Evolutionary conservation across 1,140 invertebrate species (phyloP), one percentile per base, ranked within the genome.

Genomic region (Ips typographus): DNA sequence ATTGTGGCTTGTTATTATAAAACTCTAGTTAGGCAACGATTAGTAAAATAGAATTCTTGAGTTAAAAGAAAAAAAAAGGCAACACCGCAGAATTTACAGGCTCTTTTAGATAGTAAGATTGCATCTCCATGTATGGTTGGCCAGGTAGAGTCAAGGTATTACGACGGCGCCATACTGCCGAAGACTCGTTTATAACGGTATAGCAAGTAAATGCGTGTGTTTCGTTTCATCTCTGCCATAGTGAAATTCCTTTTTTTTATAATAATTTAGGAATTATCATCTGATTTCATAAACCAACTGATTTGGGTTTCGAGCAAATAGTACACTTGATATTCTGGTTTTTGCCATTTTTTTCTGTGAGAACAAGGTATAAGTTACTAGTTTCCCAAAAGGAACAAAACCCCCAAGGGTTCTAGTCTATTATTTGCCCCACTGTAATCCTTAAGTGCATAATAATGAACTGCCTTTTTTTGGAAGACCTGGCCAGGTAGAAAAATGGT

Each of bases 21-120:
- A 22, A 22, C 22, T 22, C 22, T 22, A 22, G 22, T 22, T 22
- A 22, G 22, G 22, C 22, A 22, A 22, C 22, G 22, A 22, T 22
- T 22, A 22, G 22, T 22, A 22, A 22, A 22, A 22, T 22, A 22
- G 22, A 22, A 22, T 22, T 22, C 22, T 22, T 22, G 22, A 22
- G 22, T 22, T 22, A 22, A 22, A 22, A 22, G 0, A 22, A 22
- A 22, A 22, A 22, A 40, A 62, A 62, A 39, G 49, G n/a, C 55
- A 65, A 67, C 58, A 67, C 40, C 56, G 64, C 41, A 43, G 64
- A 56, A 57, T 57, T 56, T 65, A 65, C 53, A 57, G 64, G 58
- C 40, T 52, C 66, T 68, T 47, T 68, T 61, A 68, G 58, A 68
- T 68, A 68, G 58, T 68, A 59, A 68, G 66, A 68, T 68, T 68